A percentile compares a stretch with the other conserved stretches of the same genome.
Evolutionary conservation across 2,113 vertebrate genomes (phyloP).

Genomic region (Oncorhynchus gorbuscha): DNA sequence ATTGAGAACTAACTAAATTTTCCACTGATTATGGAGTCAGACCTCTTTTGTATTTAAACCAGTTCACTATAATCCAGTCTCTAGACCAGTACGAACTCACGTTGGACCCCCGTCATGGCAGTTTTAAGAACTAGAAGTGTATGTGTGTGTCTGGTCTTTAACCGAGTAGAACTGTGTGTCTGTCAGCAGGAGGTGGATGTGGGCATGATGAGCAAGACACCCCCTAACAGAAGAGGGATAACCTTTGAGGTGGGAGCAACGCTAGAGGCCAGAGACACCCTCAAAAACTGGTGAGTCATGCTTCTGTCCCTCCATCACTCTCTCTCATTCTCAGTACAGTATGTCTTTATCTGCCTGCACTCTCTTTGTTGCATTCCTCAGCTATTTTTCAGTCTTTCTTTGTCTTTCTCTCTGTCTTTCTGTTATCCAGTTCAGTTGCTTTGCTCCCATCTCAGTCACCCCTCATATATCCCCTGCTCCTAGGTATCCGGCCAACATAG

Average conservation of each 20-base stretch:
- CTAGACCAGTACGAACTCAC: background rate
- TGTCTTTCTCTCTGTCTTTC: constrained; percentile 30
- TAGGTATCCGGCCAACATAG: constrained; percentile 94
- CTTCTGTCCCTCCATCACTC: constrained; percentile 6
- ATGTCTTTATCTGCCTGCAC: constrained; percentile 55
- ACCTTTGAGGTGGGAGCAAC: constrained; percentile 98
- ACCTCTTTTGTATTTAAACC: too few species aligned
- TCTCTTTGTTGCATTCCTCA: constrained; percentile 11
- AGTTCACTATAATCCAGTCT: too few species aligned
- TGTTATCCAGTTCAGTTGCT: background rate
- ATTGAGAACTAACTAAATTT: background rate
- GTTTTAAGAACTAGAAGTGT: background rate
- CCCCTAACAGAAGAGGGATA: constrained; percentile 98
- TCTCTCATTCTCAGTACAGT: constrained; percentile 42
- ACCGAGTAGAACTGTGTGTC: constrained; percentile 8
- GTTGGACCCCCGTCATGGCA: background rate
- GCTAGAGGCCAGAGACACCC: constrained; percentile 96
- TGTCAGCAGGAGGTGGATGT: constrained; percentile 67
- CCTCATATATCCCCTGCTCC: constrained; percentile 8
- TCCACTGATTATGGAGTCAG: too few species aligned
- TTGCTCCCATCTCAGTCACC: background rate
- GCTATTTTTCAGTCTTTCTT: background rate
- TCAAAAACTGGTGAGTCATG: constrained; percentile 95
- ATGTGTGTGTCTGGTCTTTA: background rate
- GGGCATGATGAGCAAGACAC: constrained; percentile 93